Percentiles rank a stretch among this genome's conserved stretches.
These are phyloP conservation scores for Timema cristinae DNA, from an alignment of 2,888 invertebrate genomes.

Conservation along the genomic window DNA sequence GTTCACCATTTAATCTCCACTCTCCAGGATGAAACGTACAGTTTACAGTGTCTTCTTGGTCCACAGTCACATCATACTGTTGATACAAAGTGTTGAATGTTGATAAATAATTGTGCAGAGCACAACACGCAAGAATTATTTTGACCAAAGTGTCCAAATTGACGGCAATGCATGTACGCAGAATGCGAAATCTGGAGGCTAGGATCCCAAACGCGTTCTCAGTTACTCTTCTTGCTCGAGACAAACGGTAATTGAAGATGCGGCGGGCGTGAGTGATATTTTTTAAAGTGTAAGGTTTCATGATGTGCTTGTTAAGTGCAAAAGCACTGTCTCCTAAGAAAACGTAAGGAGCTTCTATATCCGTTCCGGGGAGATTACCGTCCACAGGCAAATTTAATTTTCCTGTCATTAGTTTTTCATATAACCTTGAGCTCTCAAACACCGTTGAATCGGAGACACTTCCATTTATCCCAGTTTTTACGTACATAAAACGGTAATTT, in stretches of 20 bases:
- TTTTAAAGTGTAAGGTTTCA: slow-evolving; percentile 6
- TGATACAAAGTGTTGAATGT: not conserved
- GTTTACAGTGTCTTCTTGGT: slow-evolving; percentile 10
- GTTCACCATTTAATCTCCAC: not conserved
- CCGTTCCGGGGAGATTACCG: not conserved
- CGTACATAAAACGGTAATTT: slow-evolving; percentile 8
- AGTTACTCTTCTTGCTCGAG: slow-evolving; percentile 6
- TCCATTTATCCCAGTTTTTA: not conserved
- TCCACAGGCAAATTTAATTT: not conserved
- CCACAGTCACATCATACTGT: not conserved
- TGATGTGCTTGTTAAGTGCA: slow-evolving; percentile 3
- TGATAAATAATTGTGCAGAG: slow-evolving; percentile 5
- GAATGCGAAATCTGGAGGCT: slow-evolving; percentile 1
- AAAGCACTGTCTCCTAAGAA: slow-evolving; percentile 12
- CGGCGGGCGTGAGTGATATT: not conserved
- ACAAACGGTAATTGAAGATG: not conserved
- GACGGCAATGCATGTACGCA: not conserved
- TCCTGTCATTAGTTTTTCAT: not conserved
- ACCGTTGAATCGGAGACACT: not conserved
- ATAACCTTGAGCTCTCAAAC: not conserved
- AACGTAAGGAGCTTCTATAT: not conserved
- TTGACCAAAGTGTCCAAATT: not conserved
- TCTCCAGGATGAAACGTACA: slow-evolving; percentile 4
- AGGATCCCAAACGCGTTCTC: slow-evolving; percentile 9
- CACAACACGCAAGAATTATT: slow-evolving; percentile 3